Conservation (phyloP, 64 coral and sea anemone genomes). For the Actinia equina region DNA sequence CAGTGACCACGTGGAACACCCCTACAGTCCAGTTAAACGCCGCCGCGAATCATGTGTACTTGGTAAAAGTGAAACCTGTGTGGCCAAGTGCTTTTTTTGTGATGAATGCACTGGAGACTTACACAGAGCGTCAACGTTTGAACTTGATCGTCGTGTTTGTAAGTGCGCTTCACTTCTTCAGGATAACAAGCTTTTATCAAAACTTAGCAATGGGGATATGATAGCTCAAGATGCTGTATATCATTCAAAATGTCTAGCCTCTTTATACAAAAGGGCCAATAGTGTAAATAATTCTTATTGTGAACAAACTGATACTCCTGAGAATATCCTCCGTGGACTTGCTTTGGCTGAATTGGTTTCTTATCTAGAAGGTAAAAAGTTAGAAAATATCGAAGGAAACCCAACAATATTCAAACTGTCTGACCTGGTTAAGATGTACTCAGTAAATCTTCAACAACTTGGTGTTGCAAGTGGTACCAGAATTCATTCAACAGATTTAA, state of each 20-base stretch:
- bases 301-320: background rate
- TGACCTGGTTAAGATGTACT: too few relatives aligned
- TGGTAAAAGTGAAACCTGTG: background rate
- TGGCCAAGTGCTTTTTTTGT: background rate
- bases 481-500: too few relatives aligned
- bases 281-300: background rate
- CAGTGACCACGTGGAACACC: too few relatives aligned
- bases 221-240: conserved; percentile 12
- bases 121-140: conserved; percentile 24
- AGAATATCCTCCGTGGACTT: background rate
- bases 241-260: conserved; percentile 20
- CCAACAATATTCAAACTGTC: too few relatives aligned
- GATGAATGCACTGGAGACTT: background rate
- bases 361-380: background rate
- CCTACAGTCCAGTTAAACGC: too few relatives aligned
- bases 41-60: background rate
- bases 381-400: too few relatives aligned
- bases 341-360: background rate
- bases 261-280: background rate
- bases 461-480: too few relatives aligned
- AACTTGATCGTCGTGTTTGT: conserved; percentile 33
- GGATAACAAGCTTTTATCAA: conserved; percentile 19
- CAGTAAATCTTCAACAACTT: too few relatives aligned
- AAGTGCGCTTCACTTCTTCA: conserved; percentile 25
- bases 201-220: conserved; percentile 28